Evolutionary conservation across 2,888 invertebrate species (phyloP).

Genomic region (Neoaliturus tenellus): DNA sequence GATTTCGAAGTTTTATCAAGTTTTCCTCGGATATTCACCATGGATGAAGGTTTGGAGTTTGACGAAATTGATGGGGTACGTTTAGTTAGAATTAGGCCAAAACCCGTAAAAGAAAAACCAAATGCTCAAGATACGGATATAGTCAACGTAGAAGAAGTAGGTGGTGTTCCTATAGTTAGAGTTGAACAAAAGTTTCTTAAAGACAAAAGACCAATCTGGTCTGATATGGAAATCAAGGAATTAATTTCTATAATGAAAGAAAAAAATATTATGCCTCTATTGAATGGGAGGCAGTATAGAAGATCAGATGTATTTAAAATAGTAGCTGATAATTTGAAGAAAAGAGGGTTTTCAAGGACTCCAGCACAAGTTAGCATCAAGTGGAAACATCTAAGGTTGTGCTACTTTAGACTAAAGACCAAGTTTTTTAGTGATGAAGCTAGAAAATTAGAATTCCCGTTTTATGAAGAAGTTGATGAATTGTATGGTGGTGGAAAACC

Average conservation of each 20-base stretch:
- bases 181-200: conserved; percentile 8
- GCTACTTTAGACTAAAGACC: background rate
- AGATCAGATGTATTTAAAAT: conserved; percentile 19
- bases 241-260: conserved; percentile 3
- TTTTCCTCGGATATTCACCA: background rate
- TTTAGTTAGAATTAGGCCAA: background rate
- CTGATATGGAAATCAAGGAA: conserved; percentile 24
- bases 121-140: background rate
- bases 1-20: background rate
- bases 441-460: conserved; percentile 11
- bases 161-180: background rate
- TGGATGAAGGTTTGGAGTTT: background rate
- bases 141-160: background rate
- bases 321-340: conserved; percentile 2
- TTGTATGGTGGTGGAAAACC: background rate
- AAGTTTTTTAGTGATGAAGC: background rate
- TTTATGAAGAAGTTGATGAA: conserved; percentile 20
- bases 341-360: background rate
- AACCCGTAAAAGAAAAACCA: background rate
- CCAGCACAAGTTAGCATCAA: conserved; percentile 15
- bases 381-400: background rate
- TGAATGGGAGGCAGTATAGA: conserved; percentile 14
- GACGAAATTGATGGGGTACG: conserved; percentile 11
- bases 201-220: conserved; percentile 10
- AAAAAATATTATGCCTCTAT: background rate